Base-by-base conservation (phyloP, 2,113 vertebrate genomes). In the Hydropotes inermis region DNA sequence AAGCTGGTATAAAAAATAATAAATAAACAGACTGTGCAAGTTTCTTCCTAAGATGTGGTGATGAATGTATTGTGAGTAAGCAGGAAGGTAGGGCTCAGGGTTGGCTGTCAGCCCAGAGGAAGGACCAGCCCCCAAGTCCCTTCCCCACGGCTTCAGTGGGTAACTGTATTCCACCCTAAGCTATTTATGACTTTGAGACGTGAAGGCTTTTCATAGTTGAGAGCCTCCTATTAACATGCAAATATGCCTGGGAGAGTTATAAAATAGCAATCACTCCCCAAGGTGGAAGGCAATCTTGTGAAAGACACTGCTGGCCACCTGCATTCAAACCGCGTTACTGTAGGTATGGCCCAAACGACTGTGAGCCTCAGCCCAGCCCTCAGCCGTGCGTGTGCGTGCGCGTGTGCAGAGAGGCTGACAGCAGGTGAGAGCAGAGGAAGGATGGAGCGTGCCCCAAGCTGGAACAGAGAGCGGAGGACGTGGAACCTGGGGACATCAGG, bases 321-420 rank as follows among this genome's bases (percentile, higher is more conserved):
- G 85, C 2, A 0, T 61, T 55, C 79, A 54, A 86, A 90, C 47
- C 47, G 33, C 6, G 16, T 91, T 33, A 47, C 54, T 5, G 27
- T 39, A 43, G 33, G 43, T 90, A 61, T 30, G 52, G 30, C 30
- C 82, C 52, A 91, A 67, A 52, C 2, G 0, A 0, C 33, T 27
- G 14, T 74, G 47, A 79, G 64, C 52, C 78, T 79, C 87, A n/a
- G 15, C 58, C 27, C 61, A 78, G 47, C 28, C 55, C 16, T 54
- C 36, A 76, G n/a, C n/a, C 9, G 0, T 7, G 3, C 4, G 43
- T 43, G 11, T 54, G n/a, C 5, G 15, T 6, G 61, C 1, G 17
- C 33, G n/a, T 43, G 43, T 3, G 30, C 21, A 21, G 50, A 89
- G 45, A 74, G n/a, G 28, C 19, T 43, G 76, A 60, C 11, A 3